A percentile compares a stretch with the other conserved stretches of the same genome.
phyloP scores from a whole-genome alignment of 92 coral and sea anemone species.

The Actinernus sp. region DNA sequence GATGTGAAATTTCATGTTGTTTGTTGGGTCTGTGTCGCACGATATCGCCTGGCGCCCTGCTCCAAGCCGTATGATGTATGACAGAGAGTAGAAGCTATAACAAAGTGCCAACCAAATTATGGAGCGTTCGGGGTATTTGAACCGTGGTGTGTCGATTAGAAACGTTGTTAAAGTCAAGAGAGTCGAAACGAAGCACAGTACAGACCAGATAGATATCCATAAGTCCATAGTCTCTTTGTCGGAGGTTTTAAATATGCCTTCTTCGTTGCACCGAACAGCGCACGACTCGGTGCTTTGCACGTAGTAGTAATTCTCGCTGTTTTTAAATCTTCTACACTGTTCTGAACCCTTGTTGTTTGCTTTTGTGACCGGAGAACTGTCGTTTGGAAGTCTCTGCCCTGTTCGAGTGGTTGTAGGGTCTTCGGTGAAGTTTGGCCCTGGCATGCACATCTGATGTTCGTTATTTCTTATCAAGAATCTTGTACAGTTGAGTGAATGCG shows the following conservation, averaged over 20 bases:
- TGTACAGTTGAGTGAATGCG: conserved; percentile 80
- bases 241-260: conserved; percentile 81
- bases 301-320: conserved; percentile 86
- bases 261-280: conserved; percentile 86
- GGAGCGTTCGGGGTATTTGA: conserved; percentile 92
- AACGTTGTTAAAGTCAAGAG: conserved; percentile 77
- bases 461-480: conserved; percentile 70
- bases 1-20: conserved; percentile 73
- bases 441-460: conserved; percentile 90
- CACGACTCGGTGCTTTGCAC: conserved; percentile 86
- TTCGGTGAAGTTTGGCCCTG: conserved; percentile 79
- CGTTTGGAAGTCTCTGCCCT: conserved; percentile 16
- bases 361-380: conserved; percentile 19
- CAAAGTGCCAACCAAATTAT: conserved; percentile 93
- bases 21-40: conserved; percentile 77
- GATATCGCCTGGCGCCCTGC: conserved; percentile 92
- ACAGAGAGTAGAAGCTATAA: conserved; percentile 84
- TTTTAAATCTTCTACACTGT: conserved; percentile 89
- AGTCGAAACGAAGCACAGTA: conserved; percentile 86
- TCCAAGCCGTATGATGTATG: conserved; percentile 82
- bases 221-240: conserved; percentile 79
- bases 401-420: conserved; percentile 19
- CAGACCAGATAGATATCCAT: conserved; percentile 97
- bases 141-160: conserved; percentile 87
- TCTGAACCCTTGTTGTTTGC: conserved; percentile 59